phyloP scores from a whole-genome alignment of 2,888 invertebrate genomes.

The Agrilus biguttatus region DNA sequence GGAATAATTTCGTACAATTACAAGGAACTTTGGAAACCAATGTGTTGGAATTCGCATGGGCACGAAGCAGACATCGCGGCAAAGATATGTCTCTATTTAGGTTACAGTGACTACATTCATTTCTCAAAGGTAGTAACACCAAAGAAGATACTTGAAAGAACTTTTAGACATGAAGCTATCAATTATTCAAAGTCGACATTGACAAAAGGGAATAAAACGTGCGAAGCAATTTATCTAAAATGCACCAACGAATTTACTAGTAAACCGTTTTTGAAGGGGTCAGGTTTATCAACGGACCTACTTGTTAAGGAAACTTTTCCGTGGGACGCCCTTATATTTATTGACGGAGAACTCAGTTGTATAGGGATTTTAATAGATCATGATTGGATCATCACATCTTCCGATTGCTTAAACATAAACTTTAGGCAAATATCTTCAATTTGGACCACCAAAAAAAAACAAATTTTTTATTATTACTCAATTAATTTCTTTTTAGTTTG shows the following conservation, averaged over 20 bases:
- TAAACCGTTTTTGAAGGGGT: slow-evolving; percentile 12
- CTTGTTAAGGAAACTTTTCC: slow-evolving; percentile 38
- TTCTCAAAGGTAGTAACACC: slow-evolving; percentile 8
- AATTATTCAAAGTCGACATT: neutral
- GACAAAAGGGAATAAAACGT: slow-evolving; percentile 14
- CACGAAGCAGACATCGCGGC: slow-evolving; percentile 36
- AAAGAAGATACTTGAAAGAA: neutral
- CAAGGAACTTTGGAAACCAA: slow-evolving; percentile 49
- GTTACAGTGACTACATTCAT: slow-evolving; percentile 38
- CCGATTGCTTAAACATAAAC: slow-evolving; percentile 33
- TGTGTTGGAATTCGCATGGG: slow-evolving; percentile 39
- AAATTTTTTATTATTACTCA: slow-evolving; percentile 2
- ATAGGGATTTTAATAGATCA: slow-evolving; percentile 51
- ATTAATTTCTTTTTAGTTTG: slow-evolving; percentile 31
- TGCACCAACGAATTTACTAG: slow-evolving; percentile 36
- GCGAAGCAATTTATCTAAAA: slow-evolving; percentile 39
- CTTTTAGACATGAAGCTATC: neutral
- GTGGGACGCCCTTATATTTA: slow-evolving; percentile 60
- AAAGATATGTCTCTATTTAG: slow-evolving; percentile 51
- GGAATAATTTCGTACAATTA: slow-evolving; percentile 49
- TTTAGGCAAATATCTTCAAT: slow-evolving; percentile 24
- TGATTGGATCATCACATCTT: slow-evolving; percentile 47
- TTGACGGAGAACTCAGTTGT: slow-evolving; percentile 55
- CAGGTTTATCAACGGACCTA: slow-evolving; percentile 7
- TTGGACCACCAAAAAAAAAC: too few species aligned